These are phyloP conservation scores for Ibidorhyncha struthersii DNA, from an alignment of 2,113 vertebrate species.

Conservation along the genomic window DNA sequence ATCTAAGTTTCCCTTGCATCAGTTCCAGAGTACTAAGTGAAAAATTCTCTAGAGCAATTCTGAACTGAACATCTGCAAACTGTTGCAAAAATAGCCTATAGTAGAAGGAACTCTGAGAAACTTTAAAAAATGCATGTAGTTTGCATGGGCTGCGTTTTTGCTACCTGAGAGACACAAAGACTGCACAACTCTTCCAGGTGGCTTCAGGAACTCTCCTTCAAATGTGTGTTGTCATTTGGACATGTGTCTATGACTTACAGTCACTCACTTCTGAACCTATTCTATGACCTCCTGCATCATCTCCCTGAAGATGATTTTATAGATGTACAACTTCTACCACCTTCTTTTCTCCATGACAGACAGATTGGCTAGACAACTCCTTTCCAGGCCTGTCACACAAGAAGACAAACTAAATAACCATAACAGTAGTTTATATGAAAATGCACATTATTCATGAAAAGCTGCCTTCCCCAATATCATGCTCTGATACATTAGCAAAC, in stretches of 20 bases:
- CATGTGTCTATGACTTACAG: not conserved
- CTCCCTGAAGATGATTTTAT: not conserved
- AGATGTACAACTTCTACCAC: not conserved
- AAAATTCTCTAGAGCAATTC: not conserved
- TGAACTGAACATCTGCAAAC: conserved; percentile 39
- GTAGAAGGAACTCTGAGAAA: not conserved
- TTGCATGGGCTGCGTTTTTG: not conserved
- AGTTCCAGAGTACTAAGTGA: conserved; percentile 34
- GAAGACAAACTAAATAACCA: not conserved
- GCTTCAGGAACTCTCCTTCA: not conserved
- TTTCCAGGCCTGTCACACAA: not conserved
- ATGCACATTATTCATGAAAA: not conserved
- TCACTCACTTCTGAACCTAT: not conserved
- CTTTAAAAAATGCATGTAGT: not conserved
- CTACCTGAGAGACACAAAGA: not conserved
- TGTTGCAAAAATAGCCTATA: not conserved
- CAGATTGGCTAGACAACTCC: not conserved
- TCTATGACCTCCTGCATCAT: not conserved
- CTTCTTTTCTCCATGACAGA: not conserved
- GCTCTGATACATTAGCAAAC: not conserved
- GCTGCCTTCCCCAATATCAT: not conserved
- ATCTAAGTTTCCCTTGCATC: conserved; percentile 29
- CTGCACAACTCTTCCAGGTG: not conserved
- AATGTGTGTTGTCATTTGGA: not conserved
- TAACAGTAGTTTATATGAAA: not conserved